Percentiles rank a stretch among this genome's conserved stretches.
Conservation (phyloP, 2,888 invertebrate genomes). For the Acanthosepion pharaonis region DNA sequence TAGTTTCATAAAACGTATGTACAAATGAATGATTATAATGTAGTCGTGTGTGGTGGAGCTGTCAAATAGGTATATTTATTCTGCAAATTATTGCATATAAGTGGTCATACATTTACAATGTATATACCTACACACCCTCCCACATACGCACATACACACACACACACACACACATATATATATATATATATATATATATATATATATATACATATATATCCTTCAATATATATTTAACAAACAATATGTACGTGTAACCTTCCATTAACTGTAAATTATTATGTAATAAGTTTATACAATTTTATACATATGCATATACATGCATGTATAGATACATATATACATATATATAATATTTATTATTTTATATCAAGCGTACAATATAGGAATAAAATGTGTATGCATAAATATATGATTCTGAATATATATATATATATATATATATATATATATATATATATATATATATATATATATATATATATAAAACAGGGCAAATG, state of each 20-base stretch:
- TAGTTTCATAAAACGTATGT: too few species aligned
- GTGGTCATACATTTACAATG: neutral
- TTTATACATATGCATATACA: neutral
- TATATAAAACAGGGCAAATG: neutral
- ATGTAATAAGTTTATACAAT: neutral
- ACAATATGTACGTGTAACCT: neutral
- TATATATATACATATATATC: neutral
- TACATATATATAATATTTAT: neutral
- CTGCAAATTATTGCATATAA: neutral
- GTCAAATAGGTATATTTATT: too few species aligned
- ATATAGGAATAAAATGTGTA: too few species aligned
- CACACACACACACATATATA: neutral
- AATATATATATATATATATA: neutral
- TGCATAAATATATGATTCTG: too few species aligned
- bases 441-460: conserved; percentile 8
- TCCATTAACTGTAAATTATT: neutral
- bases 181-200: neutral
- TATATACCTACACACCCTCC: neutral
- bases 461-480: neutral
- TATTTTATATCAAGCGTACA: too few species aligned
- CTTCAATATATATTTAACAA: neutral
- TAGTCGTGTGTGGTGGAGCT: too few species aligned
- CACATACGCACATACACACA: neutral
- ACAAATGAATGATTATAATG: too few species aligned
- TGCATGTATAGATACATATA: neutral